phyloP scores from a whole-genome alignment of 2,113 vertebrate genomes.

The Nettapus auritus region DNA sequence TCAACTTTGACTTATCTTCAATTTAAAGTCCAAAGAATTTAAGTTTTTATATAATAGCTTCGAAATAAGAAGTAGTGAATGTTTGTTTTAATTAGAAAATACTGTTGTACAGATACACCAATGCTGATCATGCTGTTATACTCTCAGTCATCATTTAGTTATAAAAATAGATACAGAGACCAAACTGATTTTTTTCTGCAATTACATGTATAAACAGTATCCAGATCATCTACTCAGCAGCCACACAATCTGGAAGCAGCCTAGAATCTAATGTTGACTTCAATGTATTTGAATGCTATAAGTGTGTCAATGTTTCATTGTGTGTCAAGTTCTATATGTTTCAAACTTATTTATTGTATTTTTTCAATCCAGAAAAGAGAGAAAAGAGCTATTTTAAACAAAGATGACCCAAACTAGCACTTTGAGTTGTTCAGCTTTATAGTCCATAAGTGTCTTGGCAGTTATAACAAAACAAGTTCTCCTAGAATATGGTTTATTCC shows the following conservation, averaged over 20 bases:
- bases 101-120: neutral
- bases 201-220: neutral
- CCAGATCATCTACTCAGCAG: neutral
- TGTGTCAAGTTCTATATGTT: neutral
- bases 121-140: neutral
- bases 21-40: neutral
- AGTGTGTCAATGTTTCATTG: neutral
- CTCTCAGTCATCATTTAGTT: neutral
- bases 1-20: neutral
- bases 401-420: neutral
- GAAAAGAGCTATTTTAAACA: neutral
- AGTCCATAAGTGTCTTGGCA: neutral
- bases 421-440: neutral
- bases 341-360: neutral
- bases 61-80: neutral
- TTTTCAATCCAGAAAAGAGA: neutral
- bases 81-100: neutral
- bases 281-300: fast-evolving
- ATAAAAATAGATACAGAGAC: neutral
- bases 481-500: neutral
- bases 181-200: neutral
- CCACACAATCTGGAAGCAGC: neutral
- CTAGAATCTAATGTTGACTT: neutral
- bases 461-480: neutral
- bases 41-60: neutral